These are phyloP conservation scores for Drosophila antonietae DNA, from an alignment of 2,888 invertebrate genomes.

Conservation along the genomic window DNA sequence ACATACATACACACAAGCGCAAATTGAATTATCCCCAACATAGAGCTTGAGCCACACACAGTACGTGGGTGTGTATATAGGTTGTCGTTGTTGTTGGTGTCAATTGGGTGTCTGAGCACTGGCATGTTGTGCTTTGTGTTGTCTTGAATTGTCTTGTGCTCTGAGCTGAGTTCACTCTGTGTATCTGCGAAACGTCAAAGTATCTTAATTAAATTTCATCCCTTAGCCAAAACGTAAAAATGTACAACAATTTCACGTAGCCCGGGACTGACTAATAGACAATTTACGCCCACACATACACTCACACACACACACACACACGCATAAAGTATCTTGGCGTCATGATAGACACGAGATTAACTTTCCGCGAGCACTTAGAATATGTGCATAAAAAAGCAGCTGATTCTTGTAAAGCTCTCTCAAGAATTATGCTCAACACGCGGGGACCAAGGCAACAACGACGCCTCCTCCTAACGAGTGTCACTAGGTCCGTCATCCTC, in stretches of 20 bases:
- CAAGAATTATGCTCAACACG: no score
- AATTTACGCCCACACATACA: conserved; percentile 70
- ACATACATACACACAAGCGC: conserved; percentile 36
- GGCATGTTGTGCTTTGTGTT: conserved; percentile 57
- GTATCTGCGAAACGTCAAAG: conserved; percentile 80
- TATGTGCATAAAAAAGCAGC: no score
- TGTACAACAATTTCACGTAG: conserved; percentile 77
- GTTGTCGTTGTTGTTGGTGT: conserved; percentile 54
- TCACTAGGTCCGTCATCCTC: no score
- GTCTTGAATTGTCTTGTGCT: conserved; percentile 52
- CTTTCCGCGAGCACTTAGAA: no score
- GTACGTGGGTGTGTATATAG: conserved; percentile 2
- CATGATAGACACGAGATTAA: no score
- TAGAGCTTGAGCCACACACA: conserved; percentile 35
- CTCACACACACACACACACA: conserved; percentile 29
- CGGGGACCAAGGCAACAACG: no score
- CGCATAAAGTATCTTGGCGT: no score
- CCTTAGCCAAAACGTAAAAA: conserved; percentile 77
- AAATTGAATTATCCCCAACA: conserved; percentile 70
- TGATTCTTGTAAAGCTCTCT: no score
- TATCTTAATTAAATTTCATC: conserved; percentile 83
- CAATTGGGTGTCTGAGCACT: conserved; percentile 62
- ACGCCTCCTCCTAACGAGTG: no score
- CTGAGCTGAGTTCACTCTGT: conserved; percentile 50
- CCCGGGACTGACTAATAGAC: conserved; percentile 78